Conservation (phyloP, 1,140 invertebrate genomes). For the Micrasema longulum region DNA sequence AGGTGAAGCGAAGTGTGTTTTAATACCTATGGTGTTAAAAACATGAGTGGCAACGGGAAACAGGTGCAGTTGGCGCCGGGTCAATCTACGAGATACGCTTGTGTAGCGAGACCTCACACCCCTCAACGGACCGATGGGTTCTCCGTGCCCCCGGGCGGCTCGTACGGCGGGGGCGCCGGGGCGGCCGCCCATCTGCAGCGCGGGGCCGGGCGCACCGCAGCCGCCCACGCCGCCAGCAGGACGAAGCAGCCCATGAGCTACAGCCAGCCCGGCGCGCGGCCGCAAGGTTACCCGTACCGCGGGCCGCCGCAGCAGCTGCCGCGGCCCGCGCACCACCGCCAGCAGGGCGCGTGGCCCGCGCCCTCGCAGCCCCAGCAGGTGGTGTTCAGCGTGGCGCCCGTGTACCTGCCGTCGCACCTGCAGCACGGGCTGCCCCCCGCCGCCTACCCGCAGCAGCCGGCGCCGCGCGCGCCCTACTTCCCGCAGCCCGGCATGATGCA, state of each 20-base stretch:
- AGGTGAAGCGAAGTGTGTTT: conserved; percentile 30
- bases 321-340: conserved; percentile 26
- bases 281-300: conserved; percentile 26
- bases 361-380: conserved; percentile 16
- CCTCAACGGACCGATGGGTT: conserved; percentile 37
- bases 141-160: conserved; percentile 31
- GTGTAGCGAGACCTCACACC: conserved; percentile 36
- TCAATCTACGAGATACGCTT: conserved; percentile 24
- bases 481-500: conserved; percentile 26
- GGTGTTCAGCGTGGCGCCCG: conserved; percentile 9
- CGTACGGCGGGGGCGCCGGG: neutral
- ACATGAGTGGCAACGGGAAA: conserved; percentile 54
- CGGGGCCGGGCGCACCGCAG: neutral
- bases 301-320: conserved; percentile 11
- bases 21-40: conserved; percentile 46
- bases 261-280: conserved; percentile 24
- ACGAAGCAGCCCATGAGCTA: conserved; percentile 35
- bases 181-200: conserved; percentile 10
- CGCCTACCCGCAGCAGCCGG: conserved; percentile 23
- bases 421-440: conserved; percentile 12
- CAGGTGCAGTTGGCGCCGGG: conserved; percentile 47
- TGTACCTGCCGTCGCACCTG: conserved; percentile 9
- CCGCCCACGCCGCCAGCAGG: conserved; percentile 31
- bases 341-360: conserved; percentile 15
- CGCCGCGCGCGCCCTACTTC: conserved; percentile 31